A percentile compares a stretch with the other conserved stretches of the same genome.
phyloP scores from a whole-genome alignment of 1,140 invertebrate genomes.

The Diachasmimorpha longicaudata region DNA sequence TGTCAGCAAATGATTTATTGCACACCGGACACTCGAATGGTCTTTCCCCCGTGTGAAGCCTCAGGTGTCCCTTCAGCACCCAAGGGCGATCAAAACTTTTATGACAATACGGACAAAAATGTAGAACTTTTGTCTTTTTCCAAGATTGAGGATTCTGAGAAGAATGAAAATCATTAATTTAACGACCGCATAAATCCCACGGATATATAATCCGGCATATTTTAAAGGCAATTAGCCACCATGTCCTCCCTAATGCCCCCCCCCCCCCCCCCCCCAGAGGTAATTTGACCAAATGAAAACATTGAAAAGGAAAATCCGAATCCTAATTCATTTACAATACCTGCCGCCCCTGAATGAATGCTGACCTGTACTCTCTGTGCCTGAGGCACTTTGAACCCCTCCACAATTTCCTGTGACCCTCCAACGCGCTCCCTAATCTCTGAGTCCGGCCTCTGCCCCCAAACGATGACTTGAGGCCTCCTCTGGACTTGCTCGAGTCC shows the following conservation, averaged over 20 bases:
- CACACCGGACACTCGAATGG: slow-evolving; percentile 74
- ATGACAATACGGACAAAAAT: slow-evolving; percentile 61
- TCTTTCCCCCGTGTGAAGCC: slow-evolving; percentile 73
- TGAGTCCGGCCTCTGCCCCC: neutral
- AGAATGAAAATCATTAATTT: neutral
- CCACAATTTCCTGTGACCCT: neutral
- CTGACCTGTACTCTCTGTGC: neutral
- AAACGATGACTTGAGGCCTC: neutral
- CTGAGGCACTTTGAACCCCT: neutral
- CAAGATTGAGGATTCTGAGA: slow-evolving; percentile 37
- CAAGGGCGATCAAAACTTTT: slow-evolving; percentile 70
- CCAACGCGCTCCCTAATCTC: neutral
- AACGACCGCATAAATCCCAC: neutral
- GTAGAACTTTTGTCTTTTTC: slow-evolving; percentile 55
- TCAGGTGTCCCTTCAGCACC: slow-evolving; percentile 73
- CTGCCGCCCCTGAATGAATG: no score
- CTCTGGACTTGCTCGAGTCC: neutral
- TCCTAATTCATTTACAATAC: no score
- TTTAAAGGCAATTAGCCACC: no score
- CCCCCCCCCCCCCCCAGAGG: no score
- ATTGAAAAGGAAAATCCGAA: no score
- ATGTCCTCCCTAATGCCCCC: no score
- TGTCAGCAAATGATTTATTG: slow-evolving; percentile 76
- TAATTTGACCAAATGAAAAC: no score
- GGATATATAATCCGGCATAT: neutral